Base-by-base conservation (phyloP, 2,888 invertebrate genomes). In the Arrhopalites spinosus region DNA sequence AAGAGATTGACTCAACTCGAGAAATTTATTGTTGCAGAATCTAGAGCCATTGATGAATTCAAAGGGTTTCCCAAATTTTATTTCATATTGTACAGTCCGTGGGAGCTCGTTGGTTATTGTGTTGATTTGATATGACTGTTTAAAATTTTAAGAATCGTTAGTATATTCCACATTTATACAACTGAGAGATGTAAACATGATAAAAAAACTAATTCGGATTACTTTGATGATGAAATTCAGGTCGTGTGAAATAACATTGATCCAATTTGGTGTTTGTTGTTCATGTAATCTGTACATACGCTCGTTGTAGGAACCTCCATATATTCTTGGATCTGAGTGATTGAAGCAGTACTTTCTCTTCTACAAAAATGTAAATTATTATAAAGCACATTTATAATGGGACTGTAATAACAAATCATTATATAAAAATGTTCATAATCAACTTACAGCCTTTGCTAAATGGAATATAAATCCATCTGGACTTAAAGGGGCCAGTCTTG, bases 21-120 rank as follows among this genome's bases (percentile, higher is more conserved):
- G 47, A 15, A 79, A n/a, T 15, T 72, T 61, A 23, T 78, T 76
- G 29, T 66, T 61, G 45, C 81, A 81, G 56, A 81, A 81, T 25
- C 81, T 71, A 11, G 81, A 81, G 29, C 78, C 71, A 17, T 66
- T 70, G 25, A 80, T 76, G 53, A 77, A 72, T 8, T 47, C 59
- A 64, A 77, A 78, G 0, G 74, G 72, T 70, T 75, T 76, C 20
- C 78, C 80, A 27, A 66, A 74, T 47, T 59, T 59, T n/a, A 75
- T 43, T 53, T 25, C 23, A 23, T 11, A 59, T 23, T 13, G 2
- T 61, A 8, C 27, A 1, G 23, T 11, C 13, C 25, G 20, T 20
- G 67, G 67, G 15, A 74, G 27, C 8, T 69, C 69, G 17, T n/a
- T 59, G 20, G 29, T 13, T 43, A 71, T 2, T 59, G 20, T 36